Evolutionary conservation across 2,113 vertebrate species (phyloP).

Genomic region (Syrmaticus mikado): DNA sequence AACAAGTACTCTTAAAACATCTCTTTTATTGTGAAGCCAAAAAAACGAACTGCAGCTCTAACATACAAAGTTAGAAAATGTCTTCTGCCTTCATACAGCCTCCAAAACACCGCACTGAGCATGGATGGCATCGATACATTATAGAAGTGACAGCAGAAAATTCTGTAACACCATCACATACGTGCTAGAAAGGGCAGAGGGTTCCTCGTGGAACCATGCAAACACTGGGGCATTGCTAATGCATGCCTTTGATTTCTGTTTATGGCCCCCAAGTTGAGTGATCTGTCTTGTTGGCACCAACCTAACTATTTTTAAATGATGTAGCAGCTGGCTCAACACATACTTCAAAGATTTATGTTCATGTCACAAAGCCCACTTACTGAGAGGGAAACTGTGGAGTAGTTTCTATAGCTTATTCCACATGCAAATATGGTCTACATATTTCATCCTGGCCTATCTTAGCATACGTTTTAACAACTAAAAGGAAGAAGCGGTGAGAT

Average conservation of each 20-base stretch:
- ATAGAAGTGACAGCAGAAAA: constrained; percentile 40
- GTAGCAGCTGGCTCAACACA: constrained; percentile 73
- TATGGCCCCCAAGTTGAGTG: constrained; percentile 66
- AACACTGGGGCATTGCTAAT: constrained; percentile 46
- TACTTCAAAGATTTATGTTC: constrained; percentile 70
- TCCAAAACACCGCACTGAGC: not conserved
- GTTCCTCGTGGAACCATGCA: not conserved
- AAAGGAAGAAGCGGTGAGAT: not conserved
- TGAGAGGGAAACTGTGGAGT: constrained; percentile 42
- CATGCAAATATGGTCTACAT: not conserved
- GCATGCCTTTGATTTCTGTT: constrained; percentile 76
- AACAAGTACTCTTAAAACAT: not conserved
- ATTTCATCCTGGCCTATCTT: not conserved
- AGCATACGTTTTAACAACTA: not conserved
- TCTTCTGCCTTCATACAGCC: not conserved
- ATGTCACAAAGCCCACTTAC: not conserved
- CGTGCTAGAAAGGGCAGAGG: constrained; percentile 26
- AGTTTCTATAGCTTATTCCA: not conserved
- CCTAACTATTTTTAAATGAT: constrained; percentile 77
- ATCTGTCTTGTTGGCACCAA: constrained; percentile 77
- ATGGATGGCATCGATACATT: not conserved
- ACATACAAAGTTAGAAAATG: not conserved
- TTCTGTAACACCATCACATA: constrained; percentile 27
- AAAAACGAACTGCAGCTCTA: not conserved
- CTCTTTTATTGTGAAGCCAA: not conserved